Conservation (phyloP, 2,888 invertebrate species). For the Trileptium ribeirensis region DNA sequence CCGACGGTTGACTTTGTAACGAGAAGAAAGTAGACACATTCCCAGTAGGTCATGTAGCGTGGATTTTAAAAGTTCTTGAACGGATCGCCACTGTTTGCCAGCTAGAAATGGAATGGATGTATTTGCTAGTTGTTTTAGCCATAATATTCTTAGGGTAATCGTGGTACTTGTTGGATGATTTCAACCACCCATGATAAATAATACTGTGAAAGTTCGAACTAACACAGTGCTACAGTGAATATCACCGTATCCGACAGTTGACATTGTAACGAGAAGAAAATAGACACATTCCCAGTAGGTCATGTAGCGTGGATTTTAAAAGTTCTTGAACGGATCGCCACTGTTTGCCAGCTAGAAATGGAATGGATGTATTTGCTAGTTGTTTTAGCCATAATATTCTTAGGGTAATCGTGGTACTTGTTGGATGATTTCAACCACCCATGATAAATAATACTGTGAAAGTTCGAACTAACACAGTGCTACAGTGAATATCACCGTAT, state of each 20-base stretch:
- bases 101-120: conserved; percentile 60
- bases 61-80: conserved; percentile 84
- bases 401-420: too few relatives aligned
- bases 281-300: conserved; percentile 99
- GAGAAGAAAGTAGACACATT: conserved; percentile 99
- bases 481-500: conserved; percentile 90
- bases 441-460: conserved; percentile 99
- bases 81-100: conserved; percentile 99
- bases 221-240: conserved; percentile 95
- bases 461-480: conserved; percentile 92
- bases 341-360: conserved; percentile 88
- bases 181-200: conserved; percentile 99
- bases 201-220: conserved; percentile 96
- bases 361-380: too few relatives aligned
- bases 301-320: conserved; percentile 85
- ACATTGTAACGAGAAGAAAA: conserved; percentile 99
- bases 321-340: conserved; percentile 88
- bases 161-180: too few relatives aligned
- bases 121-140: too few relatives aligned
- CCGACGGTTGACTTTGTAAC: conserved; percentile 99
- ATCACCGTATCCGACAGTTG: conserved; percentile 95
- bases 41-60: conserved; percentile 94
- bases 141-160: too few relatives aligned
- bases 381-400: too few relatives aligned
- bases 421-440: too few relatives aligned